A percentile compares a stretch with the other conserved stretches of the same genome.
phyloP scores from a whole-genome alignment of 2,888 invertebrate genomes.

The Dolichomitus sp. region DNA sequence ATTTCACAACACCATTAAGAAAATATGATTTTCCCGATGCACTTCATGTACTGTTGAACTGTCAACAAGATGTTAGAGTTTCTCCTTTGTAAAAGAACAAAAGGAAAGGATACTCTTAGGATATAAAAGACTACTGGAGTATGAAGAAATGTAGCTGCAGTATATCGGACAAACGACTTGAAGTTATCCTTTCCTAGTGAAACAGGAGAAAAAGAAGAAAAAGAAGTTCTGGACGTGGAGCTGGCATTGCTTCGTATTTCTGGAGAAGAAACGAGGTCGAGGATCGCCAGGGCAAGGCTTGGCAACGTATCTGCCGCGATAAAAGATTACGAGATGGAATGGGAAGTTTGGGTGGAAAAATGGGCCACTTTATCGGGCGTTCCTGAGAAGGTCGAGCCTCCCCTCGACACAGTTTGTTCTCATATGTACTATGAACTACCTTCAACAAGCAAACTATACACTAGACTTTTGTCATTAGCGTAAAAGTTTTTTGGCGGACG shows the following conservation, averaged over 20 bases:
- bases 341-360: slow-evolving; percentile 36
- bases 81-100: neutral
- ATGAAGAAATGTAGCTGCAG: slow-evolving; percentile 4
- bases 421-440: neutral
- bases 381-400: slow-evolving; percentile 13
- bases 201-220: neutral
- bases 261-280: slow-evolving; percentile 45
- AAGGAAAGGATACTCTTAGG: slow-evolving; percentile 13
- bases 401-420: slow-evolving; percentile 37
- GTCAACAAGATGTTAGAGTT: neutral
- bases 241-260: neutral
- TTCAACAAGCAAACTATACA: neutral
- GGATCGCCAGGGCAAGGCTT: slow-evolving; percentile 38
- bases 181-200: slow-evolving; percentile 3
- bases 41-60: neutral
- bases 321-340: slow-evolving; percentile 30
- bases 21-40: neutral
- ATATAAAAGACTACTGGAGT: slow-evolving; percentile 11
- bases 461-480: neutral
- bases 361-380: slow-evolving; percentile 41
- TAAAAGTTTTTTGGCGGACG: neutral
- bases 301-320: slow-evolving; percentile 52
- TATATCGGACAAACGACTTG: slow-evolving; percentile 28
- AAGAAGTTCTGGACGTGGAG: slow-evolving; percentile 17
- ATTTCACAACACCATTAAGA: neutral